phyloP scores from a whole-genome alignment of 2,888 invertebrate genomes.

The Pomacea canaliculata region DNA sequence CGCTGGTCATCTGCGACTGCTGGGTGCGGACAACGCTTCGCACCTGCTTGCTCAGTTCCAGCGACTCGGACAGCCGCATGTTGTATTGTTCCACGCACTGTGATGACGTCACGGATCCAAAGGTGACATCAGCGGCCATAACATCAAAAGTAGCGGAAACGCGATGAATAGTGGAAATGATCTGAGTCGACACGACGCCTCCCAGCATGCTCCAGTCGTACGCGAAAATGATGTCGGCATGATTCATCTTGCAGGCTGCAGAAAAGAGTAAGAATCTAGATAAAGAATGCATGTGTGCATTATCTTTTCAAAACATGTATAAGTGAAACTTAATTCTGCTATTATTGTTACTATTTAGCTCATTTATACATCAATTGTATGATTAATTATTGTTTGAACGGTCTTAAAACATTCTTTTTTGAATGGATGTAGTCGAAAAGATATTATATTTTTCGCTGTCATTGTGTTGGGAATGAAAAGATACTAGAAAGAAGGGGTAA shows the following conservation, averaged over 20 bases:
- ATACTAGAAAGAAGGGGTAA: too few relatives aligned
- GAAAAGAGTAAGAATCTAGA: neutral
- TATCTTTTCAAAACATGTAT: too few relatives aligned
- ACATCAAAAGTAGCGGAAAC: conserved; percentile 6
- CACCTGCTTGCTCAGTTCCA: conserved; percentile 12
- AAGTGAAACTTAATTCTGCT: too few relatives aligned
- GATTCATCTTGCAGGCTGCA: conserved; percentile 9
- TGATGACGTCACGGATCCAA: conserved; percentile 17
- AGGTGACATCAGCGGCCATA: conserved; percentile 4
- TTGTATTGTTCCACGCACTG: neutral
- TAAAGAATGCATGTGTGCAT: too few relatives aligned
- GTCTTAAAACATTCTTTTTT: too few relatives aligned
- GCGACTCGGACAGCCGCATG: neutral
- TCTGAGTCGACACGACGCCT: conserved; percentile 5
- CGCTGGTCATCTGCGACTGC: conserved; percentile 15
- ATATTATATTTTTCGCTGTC: too few relatives aligned
- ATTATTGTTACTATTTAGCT: too few relatives aligned
- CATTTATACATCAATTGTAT: too few relatives aligned
- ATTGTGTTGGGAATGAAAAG: too few relatives aligned
- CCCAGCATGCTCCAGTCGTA: conserved; percentile 23
- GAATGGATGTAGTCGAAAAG: too few relatives aligned
- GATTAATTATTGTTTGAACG: too few relatives aligned
- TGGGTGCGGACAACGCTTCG: conserved; percentile 1
- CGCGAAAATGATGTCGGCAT: conserved; percentile 23
- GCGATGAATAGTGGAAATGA: conserved; percentile 17